A percentile compares a stretch with the other conserved stretches of the same genome.
Evolutionary conservation across 1,140 invertebrate genomes (phyloP).

Genomic region (Trichogramma pretiosum): DNA sequence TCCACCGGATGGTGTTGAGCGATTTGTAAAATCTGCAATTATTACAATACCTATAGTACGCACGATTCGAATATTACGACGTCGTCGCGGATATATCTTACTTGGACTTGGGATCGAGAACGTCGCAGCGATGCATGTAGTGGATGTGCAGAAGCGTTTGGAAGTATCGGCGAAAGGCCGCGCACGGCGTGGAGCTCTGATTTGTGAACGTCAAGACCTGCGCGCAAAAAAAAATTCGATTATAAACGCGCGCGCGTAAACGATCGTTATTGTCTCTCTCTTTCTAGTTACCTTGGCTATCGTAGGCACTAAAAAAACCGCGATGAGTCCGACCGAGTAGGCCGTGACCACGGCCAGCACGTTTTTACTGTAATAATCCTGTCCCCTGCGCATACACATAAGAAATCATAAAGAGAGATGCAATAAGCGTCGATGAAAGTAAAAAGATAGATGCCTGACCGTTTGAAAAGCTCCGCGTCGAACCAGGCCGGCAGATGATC

Average conservation of each 20-base stretch:
- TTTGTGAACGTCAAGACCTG: slow-evolving; percentile 54
- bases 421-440: not conserved
- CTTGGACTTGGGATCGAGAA: slow-evolving; percentile 43
- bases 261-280: not conserved
- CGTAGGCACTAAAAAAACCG: slow-evolving; percentile 54
- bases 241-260: not conserved
- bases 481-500: slow-evolving; percentile 32
- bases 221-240: not conserved
- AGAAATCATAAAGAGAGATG: not conserved
- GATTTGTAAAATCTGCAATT: slow-evolving; percentile 44
- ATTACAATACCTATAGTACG: too few relatives aligned
- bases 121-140: slow-evolving; percentile 56
- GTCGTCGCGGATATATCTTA: too few relatives aligned
- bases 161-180: slow-evolving; percentile 64
- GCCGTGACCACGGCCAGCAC: slow-evolving; percentile 48
- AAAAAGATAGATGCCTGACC: slow-evolving; percentile 18
- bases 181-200: slow-evolving; percentile 48
- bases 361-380: slow-evolving; percentile 52
- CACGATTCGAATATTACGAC: too few relatives aligned
- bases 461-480: slow-evolving; percentile 25
- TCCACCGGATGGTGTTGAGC: slow-evolving; percentile 50
- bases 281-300: slow-evolving; percentile 43
- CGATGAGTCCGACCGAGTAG: slow-evolving; percentile 54
- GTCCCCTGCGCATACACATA: slow-evolving; percentile 45
- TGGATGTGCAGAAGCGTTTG: slow-evolving; percentile 52